Conservation (phyloP, 2,113 vertebrate species). For the Porphyrio hochstetteri region DNA sequence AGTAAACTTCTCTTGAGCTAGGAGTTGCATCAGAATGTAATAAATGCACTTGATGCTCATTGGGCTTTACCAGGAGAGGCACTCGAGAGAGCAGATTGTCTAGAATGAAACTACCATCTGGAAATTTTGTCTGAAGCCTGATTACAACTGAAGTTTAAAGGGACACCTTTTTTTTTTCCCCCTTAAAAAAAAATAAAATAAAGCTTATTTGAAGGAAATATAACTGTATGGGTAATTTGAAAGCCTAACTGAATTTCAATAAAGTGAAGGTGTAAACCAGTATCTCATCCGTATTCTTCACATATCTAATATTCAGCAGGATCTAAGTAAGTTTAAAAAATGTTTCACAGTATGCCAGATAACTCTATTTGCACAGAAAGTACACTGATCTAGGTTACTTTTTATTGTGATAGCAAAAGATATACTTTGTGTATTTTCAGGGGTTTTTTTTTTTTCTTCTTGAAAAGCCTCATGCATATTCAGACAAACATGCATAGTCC, state of each 20-base stretch:
- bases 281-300: neutral
- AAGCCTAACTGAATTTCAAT: neutral
- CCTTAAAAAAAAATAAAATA: neutral
- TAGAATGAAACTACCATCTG: constrained; percentile 41
- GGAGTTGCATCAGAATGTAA: constrained; percentile 21
- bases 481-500: neutral
- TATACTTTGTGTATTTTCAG: neutral
- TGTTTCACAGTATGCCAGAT: neutral
- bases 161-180: neutral
- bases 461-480: neutral
- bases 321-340: neutral
- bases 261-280: neutral
- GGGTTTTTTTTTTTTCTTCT: neutral
- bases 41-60: constrained; percentile 41
- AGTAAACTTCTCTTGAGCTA: neutral
- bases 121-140: constrained; percentile 48
- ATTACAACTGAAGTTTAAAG: constrained; percentile 26
- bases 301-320: neutral
- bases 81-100: constrained; percentile 28
- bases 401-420: neutral
- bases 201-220: neutral
- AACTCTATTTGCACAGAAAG: neutral
- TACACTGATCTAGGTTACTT: neutral
- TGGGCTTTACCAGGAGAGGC: constrained; percentile 18
- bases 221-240: neutral